Percentiles rank a stretch among this genome's conserved stretches.
Conservation (phyloP, 2,113 vertebrate genomes). For the Chlamydotis undulata region DNA sequence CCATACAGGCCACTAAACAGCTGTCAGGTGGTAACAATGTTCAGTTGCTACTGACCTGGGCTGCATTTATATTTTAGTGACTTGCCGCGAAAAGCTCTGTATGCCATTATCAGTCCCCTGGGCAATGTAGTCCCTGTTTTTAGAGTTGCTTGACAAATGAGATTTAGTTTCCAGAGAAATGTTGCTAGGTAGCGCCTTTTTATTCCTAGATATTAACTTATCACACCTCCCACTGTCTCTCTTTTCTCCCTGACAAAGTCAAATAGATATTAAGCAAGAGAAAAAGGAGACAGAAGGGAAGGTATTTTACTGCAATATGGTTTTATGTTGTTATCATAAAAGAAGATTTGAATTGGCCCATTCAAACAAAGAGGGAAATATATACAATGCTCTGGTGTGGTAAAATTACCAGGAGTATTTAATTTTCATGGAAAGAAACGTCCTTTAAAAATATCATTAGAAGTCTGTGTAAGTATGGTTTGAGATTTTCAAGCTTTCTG, state of each 20-base stretch:
- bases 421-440: constrained; percentile 61
- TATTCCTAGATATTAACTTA: constrained; percentile 64
- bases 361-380: constrained; percentile 42
- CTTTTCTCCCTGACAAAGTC: constrained; percentile 57
- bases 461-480: constrained; percentile 16
- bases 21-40: constrained; percentile 15
- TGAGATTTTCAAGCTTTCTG: constrained; percentile 57
- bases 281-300: constrained; percentile 43
- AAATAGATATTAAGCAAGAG: constrained; percentile 42
- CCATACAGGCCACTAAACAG: constrained; percentile 1
- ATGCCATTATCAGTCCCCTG: constrained; percentile 39
- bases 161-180: constrained; percentile 64
- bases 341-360: constrained; percentile 43
- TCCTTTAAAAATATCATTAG: constrained; percentile 60
- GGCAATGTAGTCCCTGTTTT: constrained; percentile 47
- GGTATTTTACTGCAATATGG: constrained; percentile 35
- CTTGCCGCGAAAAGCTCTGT: constrained; percentile 27
- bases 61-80: constrained; percentile 13
- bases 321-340: constrained; percentile 53
- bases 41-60: not conserved
- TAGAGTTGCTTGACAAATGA: constrained; percentile 73
- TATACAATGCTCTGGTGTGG: constrained; percentile 10
- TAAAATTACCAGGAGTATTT: constrained; percentile 63
- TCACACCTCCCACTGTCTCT: constrained; percentile 61
- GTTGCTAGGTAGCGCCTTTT: constrained; percentile 75